Conservation (phyloP, 2,113 vertebrate species). For the Oncorhynchus tshawytscha region DNA sequence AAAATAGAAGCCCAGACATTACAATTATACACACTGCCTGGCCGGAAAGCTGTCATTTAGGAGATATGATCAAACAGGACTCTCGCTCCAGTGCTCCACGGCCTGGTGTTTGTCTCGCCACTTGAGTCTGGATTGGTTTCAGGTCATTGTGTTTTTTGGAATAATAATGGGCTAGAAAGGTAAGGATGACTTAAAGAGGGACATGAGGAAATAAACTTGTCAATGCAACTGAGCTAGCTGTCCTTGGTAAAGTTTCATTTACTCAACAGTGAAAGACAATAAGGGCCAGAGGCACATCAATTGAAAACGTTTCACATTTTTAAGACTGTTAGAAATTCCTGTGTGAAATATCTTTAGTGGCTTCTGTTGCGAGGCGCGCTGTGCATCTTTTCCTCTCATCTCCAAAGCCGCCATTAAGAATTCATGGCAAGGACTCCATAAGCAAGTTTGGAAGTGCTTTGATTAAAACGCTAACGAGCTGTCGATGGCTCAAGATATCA, state of each 20-base stretch:
- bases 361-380: slow-evolving; percentile 39
- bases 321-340: slow-evolving; percentile 38
- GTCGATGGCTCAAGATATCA: slow-evolving; percentile 72
- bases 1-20: slow-evolving; percentile 49
- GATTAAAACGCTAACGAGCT: slow-evolving; percentile 74
- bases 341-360: slow-evolving; percentile 49
- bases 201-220: slow-evolving; percentile 27
- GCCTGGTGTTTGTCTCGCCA: slow-evolving; percentile 33
- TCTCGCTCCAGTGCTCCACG: not conserved
- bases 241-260: slow-evolving; percentile 48
- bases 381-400: slow-evolving; percentile 46
- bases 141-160: slow-evolving; percentile 47
- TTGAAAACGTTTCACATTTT: slow-evolving; percentile 45
- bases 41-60: slow-evolving; percentile 44
- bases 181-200: slow-evolving; percentile 29
- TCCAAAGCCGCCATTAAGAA: slow-evolving; percentile 67
- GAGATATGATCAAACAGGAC: slow-evolving; percentile 40
- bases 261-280: slow-evolving; percentile 30
- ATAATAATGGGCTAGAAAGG: slow-evolving; percentile 45
- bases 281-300: slow-evolving; percentile 47
- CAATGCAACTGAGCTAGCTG: not conserved
- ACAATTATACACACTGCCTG: slow-evolving; percentile 17
- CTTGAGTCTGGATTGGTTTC: slow-evolving; percentile 41
- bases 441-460: slow-evolving; percentile 71
- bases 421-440: slow-evolving; percentile 65